phyloP scores from a whole-genome alignment of 2,797 vertebrate genomes.

The Ceyx erithaca region DNA sequence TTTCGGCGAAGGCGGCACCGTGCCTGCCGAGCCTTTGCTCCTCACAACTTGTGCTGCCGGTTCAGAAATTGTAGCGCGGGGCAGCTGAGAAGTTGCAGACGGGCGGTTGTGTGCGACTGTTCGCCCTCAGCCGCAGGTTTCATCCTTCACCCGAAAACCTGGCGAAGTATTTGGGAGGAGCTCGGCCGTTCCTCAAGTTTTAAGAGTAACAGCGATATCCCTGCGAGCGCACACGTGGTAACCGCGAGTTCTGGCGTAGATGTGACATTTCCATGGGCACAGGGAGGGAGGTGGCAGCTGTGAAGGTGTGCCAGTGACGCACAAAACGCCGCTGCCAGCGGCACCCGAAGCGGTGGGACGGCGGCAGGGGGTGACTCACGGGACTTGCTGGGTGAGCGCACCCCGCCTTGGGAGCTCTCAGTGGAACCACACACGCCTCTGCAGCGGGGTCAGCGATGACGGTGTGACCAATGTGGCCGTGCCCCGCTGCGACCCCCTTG shows the following conservation, averaged over 20 bases:
- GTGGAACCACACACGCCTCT: neutral
- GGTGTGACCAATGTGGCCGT: neutral
- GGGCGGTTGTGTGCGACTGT: too few species aligned
- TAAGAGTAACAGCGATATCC: neutral
- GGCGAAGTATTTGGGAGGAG: neutral
- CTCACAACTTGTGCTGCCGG: neutral
- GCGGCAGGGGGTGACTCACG: neutral
- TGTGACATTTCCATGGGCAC: neutral
- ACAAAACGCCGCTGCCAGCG: neutral
- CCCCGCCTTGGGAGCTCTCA: accelerated
- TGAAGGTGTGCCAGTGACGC: neutral
- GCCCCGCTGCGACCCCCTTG: neutral
- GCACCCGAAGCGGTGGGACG: neutral
- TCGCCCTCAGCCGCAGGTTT: too few species aligned
- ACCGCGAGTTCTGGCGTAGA: too few species aligned
- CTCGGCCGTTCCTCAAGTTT: accelerated
- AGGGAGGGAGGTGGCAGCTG: neutral
- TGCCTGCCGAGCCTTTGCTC: neutral
- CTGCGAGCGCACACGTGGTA: neutral
- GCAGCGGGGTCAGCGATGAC: neutral
- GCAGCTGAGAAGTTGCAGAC: neutral
- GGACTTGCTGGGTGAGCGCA: too few species aligned
- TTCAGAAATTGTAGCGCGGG: neutral
- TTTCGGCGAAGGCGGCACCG: too few species aligned
- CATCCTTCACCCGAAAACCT: neutral